Evolutionary conservation across 2,888 invertebrate species (phyloP).

Genomic region (Tolmerus cingulatus): DNA sequence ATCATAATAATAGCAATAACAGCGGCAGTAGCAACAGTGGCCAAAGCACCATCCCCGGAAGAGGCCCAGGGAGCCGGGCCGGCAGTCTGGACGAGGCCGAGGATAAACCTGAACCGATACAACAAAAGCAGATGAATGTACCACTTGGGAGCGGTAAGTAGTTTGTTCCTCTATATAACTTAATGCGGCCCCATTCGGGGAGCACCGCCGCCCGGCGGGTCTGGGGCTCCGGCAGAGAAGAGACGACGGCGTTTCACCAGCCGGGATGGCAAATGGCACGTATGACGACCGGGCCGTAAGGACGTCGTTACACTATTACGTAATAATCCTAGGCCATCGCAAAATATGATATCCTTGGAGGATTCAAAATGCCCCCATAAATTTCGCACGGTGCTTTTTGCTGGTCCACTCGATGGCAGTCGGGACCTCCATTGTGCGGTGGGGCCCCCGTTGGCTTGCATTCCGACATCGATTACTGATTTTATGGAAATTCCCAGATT

Average conservation of each 20-base stretch:
- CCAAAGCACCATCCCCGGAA: conserved; percentile 38
- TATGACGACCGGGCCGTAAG: conserved; percentile 40
- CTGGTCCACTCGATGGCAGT: conserved; percentile 36
- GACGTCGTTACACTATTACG: conserved; percentile 47
- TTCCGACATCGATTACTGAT: conserved; percentile 47
- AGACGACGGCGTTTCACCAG: conserved; percentile 45
- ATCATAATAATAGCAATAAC: conserved; percentile 52
- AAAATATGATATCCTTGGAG: conserved; percentile 49
- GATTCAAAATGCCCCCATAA: conserved; percentile 48
- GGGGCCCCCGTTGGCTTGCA: conserved; percentile 41
- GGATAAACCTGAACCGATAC: conserved; percentile 54
- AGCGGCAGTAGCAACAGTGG: conserved; percentile 46
- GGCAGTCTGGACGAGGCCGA: conserved; percentile 55
- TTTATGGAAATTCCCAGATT: conserved; percentile 44
- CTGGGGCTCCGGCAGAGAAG: conserved; percentile 14
- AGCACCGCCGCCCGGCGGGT: not conserved
- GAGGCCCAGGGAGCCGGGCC: conserved; percentile 40
- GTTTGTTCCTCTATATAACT: conserved; percentile 48
- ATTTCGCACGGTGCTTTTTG: conserved; percentile 45
- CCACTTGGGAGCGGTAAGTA: conserved; percentile 64
- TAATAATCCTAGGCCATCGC: conserved; percentile 49
- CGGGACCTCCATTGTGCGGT: conserved; percentile 22
- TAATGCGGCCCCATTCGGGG: not conserved
- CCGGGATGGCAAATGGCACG: not conserved
- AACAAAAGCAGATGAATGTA: conserved; percentile 59